Conservation (phyloP, 1,140 invertebrate species). For the Tetragonula clypearis region DNA sequence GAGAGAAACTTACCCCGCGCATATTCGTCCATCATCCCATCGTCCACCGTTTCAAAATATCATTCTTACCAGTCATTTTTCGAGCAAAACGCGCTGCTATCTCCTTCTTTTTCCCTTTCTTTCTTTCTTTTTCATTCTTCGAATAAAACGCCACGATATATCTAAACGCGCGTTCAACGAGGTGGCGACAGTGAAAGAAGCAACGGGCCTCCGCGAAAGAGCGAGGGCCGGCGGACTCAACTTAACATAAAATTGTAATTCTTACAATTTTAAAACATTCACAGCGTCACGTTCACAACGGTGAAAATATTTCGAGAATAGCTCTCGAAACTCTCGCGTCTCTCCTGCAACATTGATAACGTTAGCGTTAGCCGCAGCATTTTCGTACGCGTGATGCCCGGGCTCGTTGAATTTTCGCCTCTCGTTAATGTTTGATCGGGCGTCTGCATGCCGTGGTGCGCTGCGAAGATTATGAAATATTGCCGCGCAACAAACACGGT, state of each 20-base stretch:
- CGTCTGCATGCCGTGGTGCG: not conserved
- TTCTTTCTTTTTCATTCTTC: not conserved
- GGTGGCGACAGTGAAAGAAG: not conserved
- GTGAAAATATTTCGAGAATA: constrained; percentile 6
- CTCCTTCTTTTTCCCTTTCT: too few relatives aligned
- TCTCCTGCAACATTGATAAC: not conserved
- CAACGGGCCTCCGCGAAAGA: not conserved
- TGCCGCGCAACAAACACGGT: too few relatives aligned
- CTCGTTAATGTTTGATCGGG: not conserved
- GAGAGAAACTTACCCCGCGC: too few relatives aligned
- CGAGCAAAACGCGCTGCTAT: too few relatives aligned
- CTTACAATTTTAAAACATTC: too few relatives aligned
- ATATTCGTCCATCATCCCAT: too few relatives aligned
- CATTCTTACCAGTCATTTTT: too few relatives aligned
- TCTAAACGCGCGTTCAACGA: too few relatives aligned
- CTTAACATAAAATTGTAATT: too few relatives aligned
- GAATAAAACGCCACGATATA: not conserved
- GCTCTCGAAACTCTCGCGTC: not conserved
- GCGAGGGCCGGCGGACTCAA: not conserved
- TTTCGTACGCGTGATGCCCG: not conserved
- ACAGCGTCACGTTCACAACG: not conserved
- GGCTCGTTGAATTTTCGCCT: not conserved
- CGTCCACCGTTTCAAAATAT: too few relatives aligned
- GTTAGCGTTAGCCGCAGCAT: not conserved
- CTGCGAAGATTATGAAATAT: not conserved